These are phyloP conservation scores for Neoarius graeffei DNA, from an alignment of 2,113 vertebrate genomes.

Conservation along the genomic window DNA sequence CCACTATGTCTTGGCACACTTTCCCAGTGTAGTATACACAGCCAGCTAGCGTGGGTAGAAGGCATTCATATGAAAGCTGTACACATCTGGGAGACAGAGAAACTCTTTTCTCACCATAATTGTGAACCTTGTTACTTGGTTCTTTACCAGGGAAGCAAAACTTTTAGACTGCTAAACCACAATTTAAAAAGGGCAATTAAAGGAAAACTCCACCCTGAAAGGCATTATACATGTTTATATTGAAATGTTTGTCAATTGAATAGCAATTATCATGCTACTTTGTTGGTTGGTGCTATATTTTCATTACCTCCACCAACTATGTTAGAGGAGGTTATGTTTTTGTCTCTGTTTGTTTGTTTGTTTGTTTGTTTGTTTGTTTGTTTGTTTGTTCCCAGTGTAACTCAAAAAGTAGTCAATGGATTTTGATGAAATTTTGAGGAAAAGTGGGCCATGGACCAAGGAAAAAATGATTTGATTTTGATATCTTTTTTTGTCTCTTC, in stretches of 20 bases:
- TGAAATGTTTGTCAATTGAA: background rate
- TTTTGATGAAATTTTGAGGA: too few species aligned
- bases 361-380: too few species aligned
- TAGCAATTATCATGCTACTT: background rate
- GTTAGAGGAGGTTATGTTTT: too few species aligned
- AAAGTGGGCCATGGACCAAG: too few species aligned
- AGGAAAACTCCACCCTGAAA: background rate
- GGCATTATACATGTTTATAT: background rate
- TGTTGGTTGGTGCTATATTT: background rate
- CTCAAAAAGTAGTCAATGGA: too few species aligned
- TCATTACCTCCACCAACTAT: too few species aligned
- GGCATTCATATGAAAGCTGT: background rate
- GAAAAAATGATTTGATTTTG: too few species aligned
- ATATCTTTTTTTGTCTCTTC: too few species aligned
- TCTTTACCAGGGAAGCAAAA: background rate
- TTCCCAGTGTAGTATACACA: background rate
- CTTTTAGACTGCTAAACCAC: background rate
- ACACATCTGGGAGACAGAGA: constrained; percentile 15
- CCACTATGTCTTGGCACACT: constrained; percentile 6
- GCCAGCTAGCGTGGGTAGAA: background rate
- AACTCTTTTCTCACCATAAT: background rate
- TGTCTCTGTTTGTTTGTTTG: too few species aligned
- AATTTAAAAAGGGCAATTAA: background rate
- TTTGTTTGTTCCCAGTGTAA: too few species aligned
- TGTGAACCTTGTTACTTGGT: background rate